A percentile compares a stretch with the other conserved stretches of the same genome.
Conservation (phyloP, 2,113 vertebrate genomes). For the Scortum barcoo region DNA sequence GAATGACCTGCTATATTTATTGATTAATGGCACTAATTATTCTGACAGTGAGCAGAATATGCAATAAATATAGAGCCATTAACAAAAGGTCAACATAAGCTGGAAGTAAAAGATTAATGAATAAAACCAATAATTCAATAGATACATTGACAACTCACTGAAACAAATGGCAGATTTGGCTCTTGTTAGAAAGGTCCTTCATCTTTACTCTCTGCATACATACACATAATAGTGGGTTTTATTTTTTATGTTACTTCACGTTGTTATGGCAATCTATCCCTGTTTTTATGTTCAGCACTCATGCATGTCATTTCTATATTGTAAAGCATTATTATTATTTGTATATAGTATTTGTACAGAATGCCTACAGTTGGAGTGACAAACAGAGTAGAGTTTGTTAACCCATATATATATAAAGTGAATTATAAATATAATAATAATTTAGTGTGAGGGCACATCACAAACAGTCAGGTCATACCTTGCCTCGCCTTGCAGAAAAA, state of each 20-base stretch:
- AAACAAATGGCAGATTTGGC: slow-evolving; percentile 10
- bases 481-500: neutral
- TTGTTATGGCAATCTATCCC: no score
- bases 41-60: slow-evolving; percentile 20
- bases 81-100: slow-evolving; percentile 29
- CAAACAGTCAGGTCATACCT: neutral
- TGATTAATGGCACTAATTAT: neutral
- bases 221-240: no score
- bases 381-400: neutral
- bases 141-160: neutral
- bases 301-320: no score
- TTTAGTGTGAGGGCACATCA: neutral
- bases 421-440: no score
- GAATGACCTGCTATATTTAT: neutral
- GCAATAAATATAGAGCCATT: slow-evolving; percentile 1
- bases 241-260: no score
- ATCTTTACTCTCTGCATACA: neutral
- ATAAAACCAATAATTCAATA: slow-evolving; percentile 5
- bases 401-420: no score
- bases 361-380: slow-evolving; percentile 3
- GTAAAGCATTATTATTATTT: no score
- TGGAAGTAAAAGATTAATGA: neutral
- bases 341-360: slow-evolving; percentile 13
- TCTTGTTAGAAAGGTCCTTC: neutral
- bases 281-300: no score